These are phyloP conservation scores for Drosophila tripunctata DNA, from an alignment of 2,888 invertebrate genomes.

Conservation along the genomic window DNA sequence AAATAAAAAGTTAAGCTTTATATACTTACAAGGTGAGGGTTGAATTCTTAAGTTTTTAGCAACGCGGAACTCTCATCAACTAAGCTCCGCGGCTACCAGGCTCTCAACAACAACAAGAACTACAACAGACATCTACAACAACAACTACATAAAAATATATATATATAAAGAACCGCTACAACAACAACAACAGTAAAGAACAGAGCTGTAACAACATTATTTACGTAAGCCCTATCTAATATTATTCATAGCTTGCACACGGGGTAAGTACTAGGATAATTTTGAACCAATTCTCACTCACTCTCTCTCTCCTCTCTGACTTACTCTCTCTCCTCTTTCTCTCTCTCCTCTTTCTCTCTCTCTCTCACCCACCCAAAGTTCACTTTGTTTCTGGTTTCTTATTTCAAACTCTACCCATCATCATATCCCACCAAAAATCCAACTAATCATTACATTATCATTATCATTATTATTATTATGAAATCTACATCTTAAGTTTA, in stretches of 20 bases:
- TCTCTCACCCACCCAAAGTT: slow-evolving; percentile 15
- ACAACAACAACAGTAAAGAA: slow-evolving; percentile 18
- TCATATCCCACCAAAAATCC: slow-evolving; percentile 14
- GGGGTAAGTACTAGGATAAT: slow-evolving; percentile 77
- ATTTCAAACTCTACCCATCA: neutral
- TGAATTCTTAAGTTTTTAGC: slow-evolving; percentile 79
- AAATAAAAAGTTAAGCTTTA: slow-evolving; percentile 67
- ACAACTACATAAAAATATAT: slow-evolving; percentile 25
- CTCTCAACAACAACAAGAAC: too few relatives aligned
- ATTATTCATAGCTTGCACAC: slow-evolving; percentile 48
- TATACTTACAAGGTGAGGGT: slow-evolving; percentile 76
- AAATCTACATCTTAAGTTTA: slow-evolving; percentile 64
- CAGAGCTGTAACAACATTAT: slow-evolving; percentile 56
- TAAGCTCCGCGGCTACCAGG: slow-evolving; percentile 55
- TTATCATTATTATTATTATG: slow-evolving; percentile 44
- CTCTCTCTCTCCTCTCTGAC: slow-evolving; percentile 9
- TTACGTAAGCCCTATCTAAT: slow-evolving; percentile 71
- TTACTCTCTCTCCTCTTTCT: neutral
- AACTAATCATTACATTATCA: slow-evolving; percentile 9
- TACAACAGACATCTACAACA: slow-evolving; percentile 43
- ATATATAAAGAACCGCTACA: slow-evolving; percentile 38
- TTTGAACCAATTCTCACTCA: slow-evolving; percentile 46
- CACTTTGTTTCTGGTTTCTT: too few relatives aligned
- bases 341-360: neutral
- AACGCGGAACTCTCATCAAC: slow-evolving; percentile 61